These are phyloP conservation scores for Gymnoscelis rufifasciata DNA, from an alignment of 2,888 invertebrate species.

Conservation along the genomic window DNA sequence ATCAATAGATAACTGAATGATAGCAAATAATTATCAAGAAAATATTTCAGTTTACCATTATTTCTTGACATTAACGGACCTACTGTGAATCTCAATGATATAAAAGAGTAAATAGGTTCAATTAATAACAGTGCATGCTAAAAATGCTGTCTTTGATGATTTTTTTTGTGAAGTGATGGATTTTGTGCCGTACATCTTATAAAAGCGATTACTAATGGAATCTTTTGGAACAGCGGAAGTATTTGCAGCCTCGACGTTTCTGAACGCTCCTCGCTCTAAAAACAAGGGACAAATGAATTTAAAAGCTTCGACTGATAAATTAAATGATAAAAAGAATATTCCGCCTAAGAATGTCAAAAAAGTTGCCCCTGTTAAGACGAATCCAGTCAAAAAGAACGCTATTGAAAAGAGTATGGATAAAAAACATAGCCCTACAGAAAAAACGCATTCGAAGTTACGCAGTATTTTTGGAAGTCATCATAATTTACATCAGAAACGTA, in stretches of 20 bases:
- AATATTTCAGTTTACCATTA: conserved; percentile 9
- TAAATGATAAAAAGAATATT: not conserved
- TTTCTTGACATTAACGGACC: not conserved
- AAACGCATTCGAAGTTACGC: conserved; percentile 45
- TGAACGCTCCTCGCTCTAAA: not conserved
- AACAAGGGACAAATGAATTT: not conserved
- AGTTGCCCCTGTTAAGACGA: not conserved
- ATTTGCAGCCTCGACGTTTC: not conserved
- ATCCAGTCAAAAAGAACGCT: not conserved
- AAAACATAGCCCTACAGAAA: conserved; percentile 49
- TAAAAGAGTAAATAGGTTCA: not conserved
- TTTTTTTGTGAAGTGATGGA: conserved; percentile 3
- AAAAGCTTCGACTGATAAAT: not conserved
- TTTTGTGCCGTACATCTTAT: not conserved
- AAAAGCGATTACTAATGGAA: conserved; percentile 8
- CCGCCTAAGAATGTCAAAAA: not conserved
- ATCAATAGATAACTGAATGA: conserved; percentile 9
- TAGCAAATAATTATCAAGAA: conserved; percentile 13
- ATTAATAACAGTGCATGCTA: not conserved
- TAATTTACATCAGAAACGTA: conserved; percentile 45
- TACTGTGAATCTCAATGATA: not conserved
- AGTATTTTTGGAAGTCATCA: conserved; percentile 53
- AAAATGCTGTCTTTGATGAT: not conserved
- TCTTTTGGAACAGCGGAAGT: conserved; percentile 9
- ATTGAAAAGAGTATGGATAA: conserved; percentile 1